Evolutionary conservation across 30 jellyfish, hydroid and myxozoan genomes (phyloP).

Genomic region (Pseudorhiza aurosa): DNA sequence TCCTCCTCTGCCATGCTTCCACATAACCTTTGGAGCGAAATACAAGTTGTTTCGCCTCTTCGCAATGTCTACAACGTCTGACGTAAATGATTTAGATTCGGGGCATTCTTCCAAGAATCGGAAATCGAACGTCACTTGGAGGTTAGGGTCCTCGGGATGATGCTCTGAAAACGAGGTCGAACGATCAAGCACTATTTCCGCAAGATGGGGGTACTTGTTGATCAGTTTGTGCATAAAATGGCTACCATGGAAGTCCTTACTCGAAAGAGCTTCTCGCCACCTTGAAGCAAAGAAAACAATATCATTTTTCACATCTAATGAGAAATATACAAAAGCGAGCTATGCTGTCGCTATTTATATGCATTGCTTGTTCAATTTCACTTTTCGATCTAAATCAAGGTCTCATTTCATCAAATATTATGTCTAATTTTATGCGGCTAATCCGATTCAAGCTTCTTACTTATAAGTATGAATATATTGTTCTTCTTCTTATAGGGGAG

Average conservation of each 20-base stretch:
- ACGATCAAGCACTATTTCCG: slow-evolving; percentile 14
- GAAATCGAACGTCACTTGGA: slow-evolving; percentile 9
- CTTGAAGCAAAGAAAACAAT: neutral
- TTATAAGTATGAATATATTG: no score
- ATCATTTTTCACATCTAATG: no score
- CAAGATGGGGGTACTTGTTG: neutral
- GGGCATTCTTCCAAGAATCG: slow-evolving; percentile 18
- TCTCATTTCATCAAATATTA: no score
- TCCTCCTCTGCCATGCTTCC: neutral
- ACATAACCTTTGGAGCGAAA: slow-evolving; percentile 15
- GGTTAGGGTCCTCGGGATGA: slow-evolving; percentile 25
- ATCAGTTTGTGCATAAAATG: slow-evolving; percentile 17
- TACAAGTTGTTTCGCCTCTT: neutral
- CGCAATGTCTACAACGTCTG: neutral
- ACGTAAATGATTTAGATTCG: neutral
- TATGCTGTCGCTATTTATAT: no score
- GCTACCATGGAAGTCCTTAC: slow-evolving; percentile 5
- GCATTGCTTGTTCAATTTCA: no score
- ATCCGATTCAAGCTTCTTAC: no score
- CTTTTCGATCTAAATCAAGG: no score
- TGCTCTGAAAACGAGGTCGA: slow-evolving; percentile 31
- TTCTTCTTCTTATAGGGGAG: no score
- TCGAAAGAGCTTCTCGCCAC: slow-evolving; percentile 22
- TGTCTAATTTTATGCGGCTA: no score
- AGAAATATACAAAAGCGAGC: no score